Evolutionary conservation across 2,113 vertebrate species (phyloP).

Genomic region (Channa argus): DNA sequence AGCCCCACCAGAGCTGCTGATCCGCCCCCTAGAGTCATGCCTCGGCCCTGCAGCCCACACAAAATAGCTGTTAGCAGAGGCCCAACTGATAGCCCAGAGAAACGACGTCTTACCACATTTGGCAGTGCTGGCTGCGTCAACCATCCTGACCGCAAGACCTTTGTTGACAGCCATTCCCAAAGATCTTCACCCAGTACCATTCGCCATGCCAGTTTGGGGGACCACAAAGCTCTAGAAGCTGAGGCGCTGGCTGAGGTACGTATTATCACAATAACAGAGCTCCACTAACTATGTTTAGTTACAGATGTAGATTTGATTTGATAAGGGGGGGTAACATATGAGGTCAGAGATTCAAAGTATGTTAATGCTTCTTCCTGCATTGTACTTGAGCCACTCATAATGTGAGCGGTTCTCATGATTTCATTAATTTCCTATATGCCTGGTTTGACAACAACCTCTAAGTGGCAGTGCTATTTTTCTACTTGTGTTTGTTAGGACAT

Average conservation of each 20-base stretch:
- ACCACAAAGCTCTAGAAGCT: slow-evolving; percentile 96
- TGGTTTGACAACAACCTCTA: neutral
- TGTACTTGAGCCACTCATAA: too few relatives aligned
- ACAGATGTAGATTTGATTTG: too few relatives aligned
- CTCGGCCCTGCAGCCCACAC: slow-evolving; percentile 97
- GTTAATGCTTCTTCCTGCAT: too few relatives aligned
- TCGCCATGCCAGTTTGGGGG: slow-evolving; percentile 94
- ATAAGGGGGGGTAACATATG: too few relatives aligned
- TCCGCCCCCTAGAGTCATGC: slow-evolving; percentile 92
- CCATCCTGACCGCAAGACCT: slow-evolving; percentile 91
- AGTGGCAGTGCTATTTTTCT: slow-evolving; percentile 12
- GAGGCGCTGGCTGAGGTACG: slow-evolving; percentile 94
- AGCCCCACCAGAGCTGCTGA: slow-evolving; percentile 91
- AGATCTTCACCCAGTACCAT: slow-evolving; percentile 88
- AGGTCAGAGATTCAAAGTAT: too few relatives aligned
- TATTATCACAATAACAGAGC: neutral
- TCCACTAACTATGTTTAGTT: neutral
- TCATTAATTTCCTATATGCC: neutral
- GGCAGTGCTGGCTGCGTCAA: slow-evolving; percentile 94
- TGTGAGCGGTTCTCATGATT: too few relatives aligned
- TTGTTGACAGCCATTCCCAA: slow-evolving; percentile 88
- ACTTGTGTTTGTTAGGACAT: slow-evolving; percentile 87
- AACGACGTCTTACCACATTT: slow-evolving; percentile 93
- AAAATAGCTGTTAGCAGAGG: slow-evolving; percentile 89
- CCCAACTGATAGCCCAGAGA: slow-evolving; percentile 93